Evolutionary conservation across 1,140 invertebrate genomes (phyloP).

Genomic region (Drosophila novamexicana): DNA sequence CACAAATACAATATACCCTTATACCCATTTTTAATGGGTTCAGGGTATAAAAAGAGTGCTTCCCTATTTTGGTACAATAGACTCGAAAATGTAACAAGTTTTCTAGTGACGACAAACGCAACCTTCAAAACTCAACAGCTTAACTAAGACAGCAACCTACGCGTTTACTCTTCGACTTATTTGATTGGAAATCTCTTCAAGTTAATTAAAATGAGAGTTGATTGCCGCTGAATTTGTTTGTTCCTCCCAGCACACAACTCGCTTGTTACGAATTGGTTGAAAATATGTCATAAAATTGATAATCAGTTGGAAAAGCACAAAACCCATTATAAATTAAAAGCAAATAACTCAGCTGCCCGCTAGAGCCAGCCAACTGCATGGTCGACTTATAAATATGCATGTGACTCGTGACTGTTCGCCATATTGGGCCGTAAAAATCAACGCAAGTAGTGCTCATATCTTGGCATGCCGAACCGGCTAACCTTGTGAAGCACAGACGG

Average conservation of each 20-base stretch:
- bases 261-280: slow-evolving; percentile 45
- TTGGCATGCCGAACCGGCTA: slow-evolving; percentile 51
- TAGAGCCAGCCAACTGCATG: slow-evolving; percentile 11
- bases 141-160: slow-evolving; percentile 54
- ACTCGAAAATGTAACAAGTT: slow-evolving; percentile 37
- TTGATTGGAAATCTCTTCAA: slow-evolving; percentile 61
- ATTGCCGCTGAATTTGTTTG: slow-evolving; percentile 27
- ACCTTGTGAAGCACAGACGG: slow-evolving; percentile 59
- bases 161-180: slow-evolving; percentile 35
- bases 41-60: neutral
- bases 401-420: slow-evolving; percentile 34
- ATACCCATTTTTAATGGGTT: too few relatives aligned
- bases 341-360: slow-evolving; percentile 52
- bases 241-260: neutral
- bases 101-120: slow-evolving; percentile 37
- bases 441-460: slow-evolving; percentile 32
- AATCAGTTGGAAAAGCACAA: slow-evolving; percentile 19
- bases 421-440: slow-evolving; percentile 69
- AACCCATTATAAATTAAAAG: slow-evolving; percentile 53
- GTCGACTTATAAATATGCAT: slow-evolving; percentile 71
- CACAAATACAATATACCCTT: too few relatives aligned
- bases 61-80: slow-evolving; percentile 42
- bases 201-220: slow-evolving; percentile 41
- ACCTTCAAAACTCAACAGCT: slow-evolving; percentile 57
- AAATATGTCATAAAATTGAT: slow-evolving; percentile 60